Percentiles rank a stretch among this genome's conserved stretches.
Evolutionary conservation across 2,888 invertebrate genomes (phyloP).

Genomic region (Trissolcus brochymenae): DNA sequence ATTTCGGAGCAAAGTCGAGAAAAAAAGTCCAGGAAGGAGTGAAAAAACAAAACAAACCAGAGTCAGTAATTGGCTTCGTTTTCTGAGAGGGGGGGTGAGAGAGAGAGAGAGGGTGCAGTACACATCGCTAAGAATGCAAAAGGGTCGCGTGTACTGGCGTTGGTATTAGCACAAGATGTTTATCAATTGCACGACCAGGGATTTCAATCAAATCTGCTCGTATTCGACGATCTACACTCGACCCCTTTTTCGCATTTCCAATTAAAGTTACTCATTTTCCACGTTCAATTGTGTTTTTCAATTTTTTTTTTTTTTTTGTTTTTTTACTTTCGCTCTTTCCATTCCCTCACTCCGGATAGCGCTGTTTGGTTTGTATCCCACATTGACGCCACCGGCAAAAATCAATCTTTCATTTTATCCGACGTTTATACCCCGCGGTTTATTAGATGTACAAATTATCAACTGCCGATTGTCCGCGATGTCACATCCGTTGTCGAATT

Average conservation of each 20-base stretch:
- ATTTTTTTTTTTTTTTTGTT: neutral
- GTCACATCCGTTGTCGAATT: too few relatives aligned
- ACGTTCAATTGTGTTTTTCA: slow-evolving; percentile 3
- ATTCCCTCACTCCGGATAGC: neutral
- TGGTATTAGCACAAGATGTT: slow-evolving; percentile 51
- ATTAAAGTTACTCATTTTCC: slow-evolving; percentile 15
- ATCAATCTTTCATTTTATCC: slow-evolving; percentile 12
- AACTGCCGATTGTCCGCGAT: too few relatives aligned
- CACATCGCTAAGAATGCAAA: slow-evolving; percentile 53
- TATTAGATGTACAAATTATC: slow-evolving; percentile 1
- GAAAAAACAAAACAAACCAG: slow-evolving; percentile 73
- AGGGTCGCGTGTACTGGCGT: slow-evolving; percentile 41
- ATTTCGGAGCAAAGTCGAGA: slow-evolving; percentile 66
- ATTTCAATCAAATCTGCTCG: slow-evolving; percentile 37
- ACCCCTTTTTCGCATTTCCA: slow-evolving; percentile 10
- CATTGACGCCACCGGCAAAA: slow-evolving; percentile 8
- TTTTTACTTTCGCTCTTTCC: too few relatives aligned
- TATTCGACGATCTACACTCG: slow-evolving; percentile 32
- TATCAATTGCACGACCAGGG: slow-evolving; percentile 32
- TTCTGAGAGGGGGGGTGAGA: slow-evolving; percentile 23
- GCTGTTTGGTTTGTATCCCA: neutral
- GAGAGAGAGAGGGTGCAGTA: slow-evolving; percentile 34
- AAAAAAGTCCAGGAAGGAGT: slow-evolving; percentile 67
- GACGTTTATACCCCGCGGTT: neutral
- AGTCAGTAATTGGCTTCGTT: slow-evolving; percentile 76